phyloP scores from a whole-genome alignment of 1,140 invertebrate species.

The Neotoxoptera formosana region DNA sequence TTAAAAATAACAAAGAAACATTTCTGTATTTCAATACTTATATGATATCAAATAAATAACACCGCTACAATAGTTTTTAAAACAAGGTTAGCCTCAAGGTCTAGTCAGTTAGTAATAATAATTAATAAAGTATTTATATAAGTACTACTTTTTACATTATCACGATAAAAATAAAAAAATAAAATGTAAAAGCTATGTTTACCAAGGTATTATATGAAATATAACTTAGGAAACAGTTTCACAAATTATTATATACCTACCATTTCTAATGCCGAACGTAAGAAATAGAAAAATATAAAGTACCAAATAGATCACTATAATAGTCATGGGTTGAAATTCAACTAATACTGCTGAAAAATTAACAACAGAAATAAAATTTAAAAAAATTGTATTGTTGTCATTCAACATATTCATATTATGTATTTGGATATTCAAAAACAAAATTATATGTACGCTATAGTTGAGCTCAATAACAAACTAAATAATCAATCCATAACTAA shows the following conservation, averaged over 20 bases:
- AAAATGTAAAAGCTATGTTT: background rate
- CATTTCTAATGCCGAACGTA: too few relatives aligned
- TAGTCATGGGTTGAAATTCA: background rate
- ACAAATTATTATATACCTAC: too few relatives aligned
- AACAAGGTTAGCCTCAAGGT: background rate
- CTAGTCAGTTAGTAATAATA: background rate
- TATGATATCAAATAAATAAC: background rate
- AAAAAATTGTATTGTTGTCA: background rate
- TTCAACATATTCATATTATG: background rate
- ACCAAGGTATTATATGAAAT: background rate
- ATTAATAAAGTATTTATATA: background rate
- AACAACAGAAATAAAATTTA: background rate
- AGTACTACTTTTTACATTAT: background rate
- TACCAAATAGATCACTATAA: background rate
- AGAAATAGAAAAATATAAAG: background rate
- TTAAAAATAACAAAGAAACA: conserved; percentile 3
- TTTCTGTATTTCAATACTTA: background rate
- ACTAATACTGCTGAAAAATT: background rate
- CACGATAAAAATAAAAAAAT: background rate
- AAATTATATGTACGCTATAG: too few relatives aligned
- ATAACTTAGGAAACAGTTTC: background rate
- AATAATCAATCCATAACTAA: background rate
- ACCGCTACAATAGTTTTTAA: background rate
- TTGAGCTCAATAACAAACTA: too few relatives aligned
- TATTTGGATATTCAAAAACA: too few relatives aligned